Percentiles rank a stretch among this genome's conserved stretches.
These are phyloP conservation scores for Zophobas morio DNA, from an alignment of 1,140 invertebrate species.

Conservation along the genomic window DNA sequence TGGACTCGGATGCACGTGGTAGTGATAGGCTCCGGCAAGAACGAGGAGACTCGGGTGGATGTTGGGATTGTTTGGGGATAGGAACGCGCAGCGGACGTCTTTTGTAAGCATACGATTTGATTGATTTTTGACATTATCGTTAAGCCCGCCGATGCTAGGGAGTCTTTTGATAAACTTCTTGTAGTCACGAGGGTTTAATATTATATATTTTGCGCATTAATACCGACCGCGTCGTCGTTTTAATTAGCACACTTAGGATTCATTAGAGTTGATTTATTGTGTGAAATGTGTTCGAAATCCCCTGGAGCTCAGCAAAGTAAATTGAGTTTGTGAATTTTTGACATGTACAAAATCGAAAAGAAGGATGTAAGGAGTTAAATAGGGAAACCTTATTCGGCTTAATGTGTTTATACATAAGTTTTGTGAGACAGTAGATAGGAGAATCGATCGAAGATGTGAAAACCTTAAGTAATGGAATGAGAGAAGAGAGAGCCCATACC, in stretches of 20 bases:
- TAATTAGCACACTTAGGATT: slow-evolving; percentile 30
- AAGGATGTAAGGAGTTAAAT: slow-evolving; percentile 6
- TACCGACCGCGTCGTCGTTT: slow-evolving; percentile 13
- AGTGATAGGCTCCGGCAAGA: no score
- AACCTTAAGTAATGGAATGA: slow-evolving; percentile 15
- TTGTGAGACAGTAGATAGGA: background rate
- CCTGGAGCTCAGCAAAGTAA: background rate
- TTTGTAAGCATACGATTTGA: no score
- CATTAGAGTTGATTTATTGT: slow-evolving; percentile 14
- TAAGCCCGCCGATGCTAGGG: background rate
- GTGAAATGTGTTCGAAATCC: slow-evolving; percentile 15
- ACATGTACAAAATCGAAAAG: background rate
- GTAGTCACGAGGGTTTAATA: background rate
- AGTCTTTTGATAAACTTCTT: background rate
- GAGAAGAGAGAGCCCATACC: slow-evolving; percentile 25
- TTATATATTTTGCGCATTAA: slow-evolving; percentile 17
- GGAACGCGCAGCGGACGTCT: no score
- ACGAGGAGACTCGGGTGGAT: no score
- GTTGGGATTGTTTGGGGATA: no score
- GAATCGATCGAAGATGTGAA: slow-evolving; percentile 24
- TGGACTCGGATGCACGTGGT: no score
- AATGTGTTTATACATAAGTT: slow-evolving; percentile 25
- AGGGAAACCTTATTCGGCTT: slow-evolving; percentile 34
- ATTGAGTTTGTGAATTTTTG: background rate
- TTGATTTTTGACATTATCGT: no score